Evolutionary conservation across 2,888 invertebrate genomes (phyloP).

Genomic region (Tipula lateralis): DNA sequence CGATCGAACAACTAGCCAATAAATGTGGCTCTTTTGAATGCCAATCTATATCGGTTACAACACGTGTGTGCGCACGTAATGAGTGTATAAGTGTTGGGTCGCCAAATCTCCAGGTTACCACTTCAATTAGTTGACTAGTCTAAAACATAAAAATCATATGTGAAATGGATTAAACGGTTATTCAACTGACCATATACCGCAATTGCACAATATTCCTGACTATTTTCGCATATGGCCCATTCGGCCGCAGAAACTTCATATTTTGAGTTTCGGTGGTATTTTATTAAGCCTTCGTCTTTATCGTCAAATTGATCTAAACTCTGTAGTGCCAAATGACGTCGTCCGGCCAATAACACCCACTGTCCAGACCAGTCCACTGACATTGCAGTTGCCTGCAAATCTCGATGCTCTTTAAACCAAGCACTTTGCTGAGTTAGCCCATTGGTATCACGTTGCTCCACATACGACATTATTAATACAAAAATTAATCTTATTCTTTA

Average conservation of each 20-base stretch:
- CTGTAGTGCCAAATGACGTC: conserved; percentile 68
- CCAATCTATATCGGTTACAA: conserved; percentile 90
- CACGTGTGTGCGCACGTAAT: conserved; percentile 75
- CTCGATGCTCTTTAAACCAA: conserved; percentile 65
- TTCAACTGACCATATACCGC: conserved; percentile 58
- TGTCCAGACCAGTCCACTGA: conserved; percentile 82
- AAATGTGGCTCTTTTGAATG: conserved; percentile 71
- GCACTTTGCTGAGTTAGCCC: conserved; percentile 44
- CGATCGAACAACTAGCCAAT: conserved; percentile 86
- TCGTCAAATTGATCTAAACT: conserved; percentile 66
- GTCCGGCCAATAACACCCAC: conserved; percentile 79
- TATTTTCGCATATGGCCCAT: conserved; percentile 78
- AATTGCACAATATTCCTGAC: conserved; percentile 78
- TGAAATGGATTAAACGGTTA: conserved; percentile 5
- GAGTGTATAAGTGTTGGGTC: conserved; percentile 69
- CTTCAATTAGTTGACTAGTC: conserved; percentile 84
- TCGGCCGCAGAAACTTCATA: conserved; percentile 90
- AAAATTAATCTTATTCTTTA: neutral
- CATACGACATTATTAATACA: conserved; percentile 1
- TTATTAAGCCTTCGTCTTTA: conserved; percentile 56
- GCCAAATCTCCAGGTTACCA: conserved; percentile 71
- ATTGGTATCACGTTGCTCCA: conserved; percentile 31
- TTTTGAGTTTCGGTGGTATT: conserved; percentile 82
- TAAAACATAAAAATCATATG: conserved; percentile 42
- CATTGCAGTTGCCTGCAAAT: conserved; percentile 88